A percentile compares a stretch with the other conserved stretches of the same genome.
Evolutionary conservation across 2,797 vertebrate species (phyloP).

Genomic region (Karalla daura): DNA sequence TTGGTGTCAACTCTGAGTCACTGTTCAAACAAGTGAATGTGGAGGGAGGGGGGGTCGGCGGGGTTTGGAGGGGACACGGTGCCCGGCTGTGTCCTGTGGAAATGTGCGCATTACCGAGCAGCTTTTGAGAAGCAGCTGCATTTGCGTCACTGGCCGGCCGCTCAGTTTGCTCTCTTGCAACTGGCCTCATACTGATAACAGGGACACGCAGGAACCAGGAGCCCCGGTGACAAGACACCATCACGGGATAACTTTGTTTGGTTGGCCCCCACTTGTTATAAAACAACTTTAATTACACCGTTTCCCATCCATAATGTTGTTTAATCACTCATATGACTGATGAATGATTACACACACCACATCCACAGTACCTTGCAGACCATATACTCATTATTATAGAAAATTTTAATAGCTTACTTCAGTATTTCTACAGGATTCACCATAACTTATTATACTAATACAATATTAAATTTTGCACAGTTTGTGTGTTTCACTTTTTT

Average conservation of each 20-base stretch:
- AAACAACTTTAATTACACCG: neutral
- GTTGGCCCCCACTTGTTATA: neutral
- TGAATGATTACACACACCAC: too few relatives aligned
- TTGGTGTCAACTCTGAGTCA: constrained; percentile 63
- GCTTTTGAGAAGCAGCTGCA: constrained; percentile 62
- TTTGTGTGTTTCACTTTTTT: too few relatives aligned
- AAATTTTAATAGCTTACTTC: too few relatives aligned
- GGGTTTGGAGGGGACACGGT: neutral
- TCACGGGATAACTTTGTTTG: constrained; percentile 53
- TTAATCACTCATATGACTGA: neutral
- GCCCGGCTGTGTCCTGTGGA: constrained; percentile 43
- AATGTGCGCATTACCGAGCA: constrained; percentile 61
- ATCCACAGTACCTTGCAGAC: too few relatives aligned
- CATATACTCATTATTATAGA: too few relatives aligned
- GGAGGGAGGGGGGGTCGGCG: too few relatives aligned
- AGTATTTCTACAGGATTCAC: too few relatives aligned
- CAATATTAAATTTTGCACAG: too few relatives aligned
- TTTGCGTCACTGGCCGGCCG: constrained; percentile 76
- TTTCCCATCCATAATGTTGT: neutral
- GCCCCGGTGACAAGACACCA: constrained; percentile 51
- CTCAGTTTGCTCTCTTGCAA: constrained; percentile 80
- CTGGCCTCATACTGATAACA: constrained; percentile 84
- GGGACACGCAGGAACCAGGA: constrained; percentile 29
- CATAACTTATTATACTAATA: too few relatives aligned
- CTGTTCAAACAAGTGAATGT: constrained; percentile 60